A percentile compares a stretch with the other conserved stretches of the same genome.
phyloP scores from a whole-genome alignment of 2,888 invertebrate species.

The Steinernema hermaphroditum region DNA sequence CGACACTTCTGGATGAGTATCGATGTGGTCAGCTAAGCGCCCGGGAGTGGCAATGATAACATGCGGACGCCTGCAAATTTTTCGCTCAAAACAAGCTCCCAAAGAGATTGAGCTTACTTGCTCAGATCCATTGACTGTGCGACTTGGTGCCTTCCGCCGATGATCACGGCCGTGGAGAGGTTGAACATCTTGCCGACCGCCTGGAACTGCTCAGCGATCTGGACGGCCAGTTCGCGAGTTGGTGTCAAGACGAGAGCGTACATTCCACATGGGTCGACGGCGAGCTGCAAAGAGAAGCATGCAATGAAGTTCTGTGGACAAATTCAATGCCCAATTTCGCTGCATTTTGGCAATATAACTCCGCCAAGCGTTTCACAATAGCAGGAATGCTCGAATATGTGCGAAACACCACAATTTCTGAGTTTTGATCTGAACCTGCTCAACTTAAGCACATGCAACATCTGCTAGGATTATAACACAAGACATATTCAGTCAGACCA shows the following conservation, averaged over 20 bases:
- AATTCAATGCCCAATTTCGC: too few relatives aligned
- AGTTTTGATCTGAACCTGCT: too few relatives aligned
- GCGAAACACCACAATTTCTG: too few relatives aligned
- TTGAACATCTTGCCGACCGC: slow-evolving; percentile 86
- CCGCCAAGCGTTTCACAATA: too few relatives aligned
- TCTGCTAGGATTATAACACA: too few relatives aligned
- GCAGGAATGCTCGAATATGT: too few relatives aligned
- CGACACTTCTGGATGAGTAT: slow-evolving; percentile 70
- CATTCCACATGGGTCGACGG: slow-evolving; percentile 92
- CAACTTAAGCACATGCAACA: too few relatives aligned
- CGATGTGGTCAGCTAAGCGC: slow-evolving; percentile 85
- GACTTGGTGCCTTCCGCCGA: slow-evolving; percentile 73
- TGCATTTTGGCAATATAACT: too few relatives aligned
- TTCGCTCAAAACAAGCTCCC: neutral
- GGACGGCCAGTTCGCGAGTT: slow-evolving; percentile 71
- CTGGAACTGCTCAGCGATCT: slow-evolving; percentile 88
- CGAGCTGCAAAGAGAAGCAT: slow-evolving; percentile 69
- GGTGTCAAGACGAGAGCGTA: slow-evolving; percentile 92
- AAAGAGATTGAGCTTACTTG: slow-evolving; percentile 22
- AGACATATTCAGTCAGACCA: too few relatives aligned
- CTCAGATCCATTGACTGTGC: slow-evolving; percentile 37
- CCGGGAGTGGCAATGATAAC: slow-evolving; percentile 96
- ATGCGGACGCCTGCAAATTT: slow-evolving; percentile 76
- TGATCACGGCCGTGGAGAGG: slow-evolving; percentile 81
- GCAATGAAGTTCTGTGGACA: too few relatives aligned